Conservation (phyloP, 2,888 invertebrate genomes). For the Metopia argyrocephala region DNA sequence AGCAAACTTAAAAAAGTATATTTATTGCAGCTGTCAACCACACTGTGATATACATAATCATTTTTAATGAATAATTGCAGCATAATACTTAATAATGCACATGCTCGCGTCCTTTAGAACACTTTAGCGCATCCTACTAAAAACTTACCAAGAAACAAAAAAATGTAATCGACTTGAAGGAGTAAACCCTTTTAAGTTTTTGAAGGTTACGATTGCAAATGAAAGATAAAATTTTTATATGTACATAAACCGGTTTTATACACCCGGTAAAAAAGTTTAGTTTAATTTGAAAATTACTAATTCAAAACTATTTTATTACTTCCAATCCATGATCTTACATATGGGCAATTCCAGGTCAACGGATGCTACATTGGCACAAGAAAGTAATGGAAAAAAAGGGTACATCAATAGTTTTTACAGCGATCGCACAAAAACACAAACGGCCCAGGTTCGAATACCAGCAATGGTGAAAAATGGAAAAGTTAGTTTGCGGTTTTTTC, state of each 20-base stretch:
- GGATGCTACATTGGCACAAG: no score
- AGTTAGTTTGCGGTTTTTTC: no score
- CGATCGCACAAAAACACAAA: no score
- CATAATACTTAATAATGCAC: slow-evolving; percentile 31
- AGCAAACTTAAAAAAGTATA: slow-evolving; percentile 26
- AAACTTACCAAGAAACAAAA: not conserved
- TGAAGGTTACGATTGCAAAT: slow-evolving; percentile 24
- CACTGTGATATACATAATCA: no score
- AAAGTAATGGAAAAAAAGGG: no score
- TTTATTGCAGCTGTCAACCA: slow-evolving; percentile 57
- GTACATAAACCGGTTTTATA: slow-evolving; percentile 42
- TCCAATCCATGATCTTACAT: no score
- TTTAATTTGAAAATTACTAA: not conserved
- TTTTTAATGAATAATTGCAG: slow-evolving; percentile 55
- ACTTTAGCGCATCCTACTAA: not conserved
- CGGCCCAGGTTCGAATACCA: no score
- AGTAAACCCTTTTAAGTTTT: slow-evolving; percentile 45
- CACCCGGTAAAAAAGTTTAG: not conserved
- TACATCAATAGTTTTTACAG: no score
- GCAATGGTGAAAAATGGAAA: no score
- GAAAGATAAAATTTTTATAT: slow-evolving; percentile 36
- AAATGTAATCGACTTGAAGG: slow-evolving; percentile 50
- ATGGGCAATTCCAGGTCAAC: no score
- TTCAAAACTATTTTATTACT: no score
- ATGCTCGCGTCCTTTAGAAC: not conserved